These are phyloP conservation scores for Acridotheres tristis DNA, from an alignment of 2,797 vertebrate genomes.

Conservation along the genomic window DNA sequence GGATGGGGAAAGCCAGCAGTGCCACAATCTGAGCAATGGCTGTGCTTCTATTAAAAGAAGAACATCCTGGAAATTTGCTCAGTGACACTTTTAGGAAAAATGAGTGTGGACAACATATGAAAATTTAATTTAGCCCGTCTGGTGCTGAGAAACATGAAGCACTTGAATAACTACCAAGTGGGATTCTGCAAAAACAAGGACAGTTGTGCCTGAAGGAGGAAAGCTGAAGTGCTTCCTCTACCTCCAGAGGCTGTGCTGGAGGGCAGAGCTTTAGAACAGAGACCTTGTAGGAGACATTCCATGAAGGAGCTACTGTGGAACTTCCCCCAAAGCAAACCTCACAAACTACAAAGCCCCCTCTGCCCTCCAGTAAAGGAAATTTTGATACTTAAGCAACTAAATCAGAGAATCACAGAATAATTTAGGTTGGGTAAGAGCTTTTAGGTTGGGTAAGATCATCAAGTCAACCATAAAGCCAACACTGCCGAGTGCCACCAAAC, in stretches of 20 bases:
- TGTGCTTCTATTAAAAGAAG: background rate
- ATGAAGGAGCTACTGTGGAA: background rate
- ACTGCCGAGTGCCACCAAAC: background rate
- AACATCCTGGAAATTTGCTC: background rate
- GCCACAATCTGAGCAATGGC: background rate
- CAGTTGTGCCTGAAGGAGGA: background rate
- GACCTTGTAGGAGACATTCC: background rate
- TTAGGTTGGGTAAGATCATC: background rate
- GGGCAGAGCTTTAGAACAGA: background rate
- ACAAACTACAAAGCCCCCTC: background rate
- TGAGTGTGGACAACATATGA: background rate
- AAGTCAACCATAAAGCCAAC: background rate
- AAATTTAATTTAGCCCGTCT: background rate
- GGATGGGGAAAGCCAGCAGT: background rate
- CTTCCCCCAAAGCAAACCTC: background rate
- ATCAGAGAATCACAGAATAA: background rate
- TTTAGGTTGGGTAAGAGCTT: background rate
- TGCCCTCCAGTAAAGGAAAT: background rate
- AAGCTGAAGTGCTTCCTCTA: background rate
- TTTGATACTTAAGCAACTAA: background rate
- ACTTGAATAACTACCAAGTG: background rate
- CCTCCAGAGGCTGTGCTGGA: background rate
- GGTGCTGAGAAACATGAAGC: background rate
- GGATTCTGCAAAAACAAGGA: constrained; percentile 2
- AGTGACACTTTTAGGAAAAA: background rate